Conservation (phyloP, 2,797 vertebrate species). For the Hoplostethus mediterraneus region DNA sequence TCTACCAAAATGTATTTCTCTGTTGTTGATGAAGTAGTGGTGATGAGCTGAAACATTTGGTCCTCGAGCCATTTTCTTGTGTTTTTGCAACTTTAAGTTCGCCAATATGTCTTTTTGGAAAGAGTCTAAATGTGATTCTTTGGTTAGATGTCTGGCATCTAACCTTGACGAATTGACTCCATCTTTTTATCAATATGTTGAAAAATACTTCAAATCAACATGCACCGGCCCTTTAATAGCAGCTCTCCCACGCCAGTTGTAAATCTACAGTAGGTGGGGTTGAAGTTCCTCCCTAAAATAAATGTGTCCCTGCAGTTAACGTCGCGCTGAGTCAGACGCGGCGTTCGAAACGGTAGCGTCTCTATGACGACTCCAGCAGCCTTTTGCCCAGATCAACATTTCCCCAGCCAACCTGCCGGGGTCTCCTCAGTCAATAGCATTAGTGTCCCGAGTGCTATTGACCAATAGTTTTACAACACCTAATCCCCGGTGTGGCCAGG, state of each 20-base stretch:
- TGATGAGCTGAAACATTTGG: too few relatives aligned
- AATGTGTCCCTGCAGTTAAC: constrained; percentile 31
- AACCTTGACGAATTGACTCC: too few relatives aligned
- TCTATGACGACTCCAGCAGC: constrained; percentile 45
- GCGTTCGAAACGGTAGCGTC: constrained; percentile 46
- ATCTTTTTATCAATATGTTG: too few relatives aligned
- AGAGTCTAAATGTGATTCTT: too few relatives aligned
- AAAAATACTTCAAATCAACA: not conserved
- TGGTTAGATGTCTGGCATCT: too few relatives aligned
- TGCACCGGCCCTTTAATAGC: not conserved
- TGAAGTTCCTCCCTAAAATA: constrained; percentile 18
- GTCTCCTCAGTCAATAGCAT: not conserved
- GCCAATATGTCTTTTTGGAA: too few relatives aligned
- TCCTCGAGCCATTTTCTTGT: too few relatives aligned
- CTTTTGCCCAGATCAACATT: constrained; percentile 48
- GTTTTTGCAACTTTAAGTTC: too few relatives aligned
- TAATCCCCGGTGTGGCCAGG: not conserved
- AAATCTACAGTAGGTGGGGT: constrained; percentile 22
- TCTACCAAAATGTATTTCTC: too few relatives aligned
- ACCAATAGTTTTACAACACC: not conserved
- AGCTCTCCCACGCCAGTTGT: not conserved
- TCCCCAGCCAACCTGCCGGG: not conserved
- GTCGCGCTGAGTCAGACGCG: constrained; percentile 35
- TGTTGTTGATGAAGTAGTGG: too few relatives aligned
- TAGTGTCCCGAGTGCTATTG: not conserved